These are phyloP conservation scores for Bergia sp. DNA, from an alignment of 92 coral and sea anemone species.

Conservation along the genomic window DNA sequence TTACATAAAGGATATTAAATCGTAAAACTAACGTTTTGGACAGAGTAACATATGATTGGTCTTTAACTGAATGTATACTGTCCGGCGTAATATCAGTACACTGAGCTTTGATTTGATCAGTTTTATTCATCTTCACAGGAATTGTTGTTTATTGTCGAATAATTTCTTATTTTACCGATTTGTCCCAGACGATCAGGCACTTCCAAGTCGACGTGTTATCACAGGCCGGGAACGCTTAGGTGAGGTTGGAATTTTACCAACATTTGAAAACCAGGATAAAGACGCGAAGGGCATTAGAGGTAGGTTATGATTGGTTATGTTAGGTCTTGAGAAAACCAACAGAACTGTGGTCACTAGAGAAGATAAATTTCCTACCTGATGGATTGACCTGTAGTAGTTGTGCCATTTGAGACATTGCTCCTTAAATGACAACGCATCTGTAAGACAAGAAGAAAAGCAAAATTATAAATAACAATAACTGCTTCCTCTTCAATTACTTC, in stretches of 20 bases:
- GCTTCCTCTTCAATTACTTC: neutral
- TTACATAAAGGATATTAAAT: too few species aligned
- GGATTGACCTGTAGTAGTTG: constrained; percentile 64
- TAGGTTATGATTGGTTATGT: neutral
- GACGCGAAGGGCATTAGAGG: neutral
- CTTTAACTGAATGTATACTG: too few species aligned
- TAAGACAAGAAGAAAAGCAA: neutral
- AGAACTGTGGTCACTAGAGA: too few species aligned
- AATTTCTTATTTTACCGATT: neutral
- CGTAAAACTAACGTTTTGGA: too few species aligned
- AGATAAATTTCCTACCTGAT: constrained; percentile 55
- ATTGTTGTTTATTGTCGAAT: neutral
- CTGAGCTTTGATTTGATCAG: too few species aligned
- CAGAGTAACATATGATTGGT: too few species aligned
- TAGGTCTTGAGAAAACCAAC: too few species aligned
- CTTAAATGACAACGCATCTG: constrained; percentile 44
- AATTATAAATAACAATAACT: neutral
- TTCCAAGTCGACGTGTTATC: neutral
- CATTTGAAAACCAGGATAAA: neutral
- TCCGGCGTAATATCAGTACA: too few species aligned
- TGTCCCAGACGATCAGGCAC: neutral
- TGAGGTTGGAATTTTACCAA: neutral
- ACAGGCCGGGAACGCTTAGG: too few species aligned
- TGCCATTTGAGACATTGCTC: constrained; percentile 74
- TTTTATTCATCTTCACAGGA: neutral